Evolutionary conservation across 2,113 vertebrate genomes (phyloP), one percentile per base, ranked within the genome.

Genomic region (Andinoacara biseriatus): DNA sequence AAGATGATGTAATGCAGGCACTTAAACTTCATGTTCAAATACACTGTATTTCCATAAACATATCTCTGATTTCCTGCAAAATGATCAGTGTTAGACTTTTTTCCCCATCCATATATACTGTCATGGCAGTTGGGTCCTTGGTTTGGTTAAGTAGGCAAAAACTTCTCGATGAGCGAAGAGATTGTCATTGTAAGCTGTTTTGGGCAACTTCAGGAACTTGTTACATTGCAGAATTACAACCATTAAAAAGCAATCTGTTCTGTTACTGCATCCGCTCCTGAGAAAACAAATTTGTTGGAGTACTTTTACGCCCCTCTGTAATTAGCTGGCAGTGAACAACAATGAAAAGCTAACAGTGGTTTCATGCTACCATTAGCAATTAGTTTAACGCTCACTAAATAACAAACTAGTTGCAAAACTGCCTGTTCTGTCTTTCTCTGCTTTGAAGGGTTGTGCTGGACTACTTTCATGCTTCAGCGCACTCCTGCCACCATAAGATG

Each of bases 401-500:
- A 10, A 56, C 31, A 49, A 78, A 24, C 26, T 22, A 46, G 18
- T 17, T 33, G 10, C n/a, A 60, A 35, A 60, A 29, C 7, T 10
- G n/a, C 15, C 40, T 69, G 46, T 54, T 49, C 40, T 69, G 6
- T 10, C 52, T 10, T 14, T 15, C 14, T 33, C 2, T 60, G 14
- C 2, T 18, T 33, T 20, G 43, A 29, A 33, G n/a, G n/a, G n/a
- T n/a, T n/a, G n/a, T n/a, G n/a, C n/a, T n/a, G n/a, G n/a, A n/a
- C n/a, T n/a, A n/a, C n/a, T n/a, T n/a, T n/a, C n/a, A n/a, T n/a
- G n/a, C 29, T 80, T 35, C 57, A 57, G 76, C 52, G 61, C 74
- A 80, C 76, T 75, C 61, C 4, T 9, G 33, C 46, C 63, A 78
- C 26, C 22, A 10, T 72, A 60, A 83, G 86, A 80, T 72, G 83